Evolutionary conservation across 2,797 vertebrate species (phyloP).

Genomic region (Bradypodion ventrale): DNA sequence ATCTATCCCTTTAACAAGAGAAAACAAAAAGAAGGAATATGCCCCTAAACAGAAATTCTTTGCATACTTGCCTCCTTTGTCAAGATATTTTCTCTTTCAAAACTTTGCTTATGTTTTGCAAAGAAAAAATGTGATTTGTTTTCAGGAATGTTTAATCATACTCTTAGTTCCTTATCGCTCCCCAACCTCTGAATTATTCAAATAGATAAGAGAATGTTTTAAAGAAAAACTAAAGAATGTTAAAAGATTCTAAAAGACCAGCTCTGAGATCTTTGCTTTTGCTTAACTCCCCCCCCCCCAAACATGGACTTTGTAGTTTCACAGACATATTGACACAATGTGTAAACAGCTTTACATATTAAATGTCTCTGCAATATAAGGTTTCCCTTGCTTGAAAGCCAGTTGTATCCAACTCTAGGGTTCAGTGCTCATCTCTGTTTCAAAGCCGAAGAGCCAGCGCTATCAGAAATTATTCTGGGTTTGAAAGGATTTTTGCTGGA

Average conservation of each 20-base stretch:
- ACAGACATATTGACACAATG: not conserved
- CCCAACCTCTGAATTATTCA: not conserved
- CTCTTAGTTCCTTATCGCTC: not conserved
- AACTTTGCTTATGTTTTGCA: not conserved
- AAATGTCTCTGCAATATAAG: too few relatives aligned
- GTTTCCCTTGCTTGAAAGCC: too few relatives aligned
- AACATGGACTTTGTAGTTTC: not conserved
- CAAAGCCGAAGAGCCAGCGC: too few relatives aligned
- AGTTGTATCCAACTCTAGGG: too few relatives aligned
- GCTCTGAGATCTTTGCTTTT: not conserved
- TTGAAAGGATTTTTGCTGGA: too few relatives aligned
- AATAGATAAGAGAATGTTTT: not conserved
- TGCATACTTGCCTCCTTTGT: not conserved
- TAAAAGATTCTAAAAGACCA: not conserved
- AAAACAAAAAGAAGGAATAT: not conserved
- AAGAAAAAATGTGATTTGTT: not conserved
- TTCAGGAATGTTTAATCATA: not conserved
- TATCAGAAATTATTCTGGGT: too few relatives aligned
- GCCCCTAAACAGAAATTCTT: not conserved
- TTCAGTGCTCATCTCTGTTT: too few relatives aligned
- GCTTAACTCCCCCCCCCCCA: too few relatives aligned
- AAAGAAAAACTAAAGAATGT: conserved; percentile 1
- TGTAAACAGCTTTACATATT: not conserved
- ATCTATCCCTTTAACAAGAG: not conserved
- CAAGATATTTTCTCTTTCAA: not conserved